Evolutionary conservation across 2,113 vertebrate species (phyloP), one percentile per base, ranked within the genome.

Genomic region (Phalacrocorax aristotelis): DNA sequence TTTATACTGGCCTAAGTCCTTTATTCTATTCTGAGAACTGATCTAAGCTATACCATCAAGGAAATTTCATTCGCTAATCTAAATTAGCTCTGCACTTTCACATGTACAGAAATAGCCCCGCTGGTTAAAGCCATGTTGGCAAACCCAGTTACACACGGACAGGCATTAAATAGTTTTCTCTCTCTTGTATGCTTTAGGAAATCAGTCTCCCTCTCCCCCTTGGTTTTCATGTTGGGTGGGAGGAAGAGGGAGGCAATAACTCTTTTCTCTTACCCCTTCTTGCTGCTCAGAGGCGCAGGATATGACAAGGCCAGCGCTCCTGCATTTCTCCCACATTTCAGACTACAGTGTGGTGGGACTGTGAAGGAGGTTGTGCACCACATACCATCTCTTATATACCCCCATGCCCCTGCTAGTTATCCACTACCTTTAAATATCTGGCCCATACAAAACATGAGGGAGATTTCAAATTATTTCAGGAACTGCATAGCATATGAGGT

Each of bases 21-120:
- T 92, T 55, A 30, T 62, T 90, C 84, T 96, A 4, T 93, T 92
- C 95, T 69, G 75, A 92, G 88, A 74, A 60, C 62, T 95, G 82
- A 62, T 65, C 75, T 93, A 74, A 91, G 68, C 62, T 88, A 78
- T 14, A 80, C 81, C 82, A 90, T 78, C 85, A 88, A 79, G 82
- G 95, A 44, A 76, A 69, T 80, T 85, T 91, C 34, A 57, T 65
- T 97, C 9, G 13, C 70, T 29, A 21, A 86, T 46, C 90, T 96
- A 75, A 92, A 74, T 92, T 83, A 88, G 32, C 71, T 77, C 88
- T 92, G 75, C 40, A 46, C 66, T 78, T 95, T 78, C 2, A 6
- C 54, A 18, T 19, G 32, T 72, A 44, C 89, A 83, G 85, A 93
- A 94, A 86, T 62, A 70, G 71, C 19, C 72, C 36, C 23, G 10